Conservation (phyloP, 2,888 invertebrate species). For the Nomada lathburiana region DNA sequence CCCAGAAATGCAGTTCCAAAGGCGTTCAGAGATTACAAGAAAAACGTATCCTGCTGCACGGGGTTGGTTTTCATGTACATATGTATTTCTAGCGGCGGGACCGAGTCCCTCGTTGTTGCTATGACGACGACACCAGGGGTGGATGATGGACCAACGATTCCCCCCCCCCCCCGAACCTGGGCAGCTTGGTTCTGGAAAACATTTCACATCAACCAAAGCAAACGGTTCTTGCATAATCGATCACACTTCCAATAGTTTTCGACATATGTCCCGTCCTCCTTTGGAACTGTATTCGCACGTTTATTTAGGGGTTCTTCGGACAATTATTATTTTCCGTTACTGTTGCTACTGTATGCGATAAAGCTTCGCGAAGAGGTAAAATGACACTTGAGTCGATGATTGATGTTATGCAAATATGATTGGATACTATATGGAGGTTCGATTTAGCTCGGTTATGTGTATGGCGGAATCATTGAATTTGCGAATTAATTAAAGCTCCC, state of each 20-base stretch:
- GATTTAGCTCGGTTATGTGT: too few relatives aligned
- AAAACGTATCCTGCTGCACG: slow-evolving; percentile 35
- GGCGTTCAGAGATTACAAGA: slow-evolving; percentile 13
- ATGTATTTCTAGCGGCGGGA: slow-evolving; percentile 34
- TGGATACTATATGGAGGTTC: too few relatives aligned
- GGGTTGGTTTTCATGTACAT: slow-evolving; percentile 49
- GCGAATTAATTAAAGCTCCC: too few relatives aligned
- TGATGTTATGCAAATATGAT: too few relatives aligned
- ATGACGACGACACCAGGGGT: slow-evolving; percentile 53
- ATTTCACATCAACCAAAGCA: slow-evolving; percentile 45
- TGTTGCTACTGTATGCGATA: too few relatives aligned
- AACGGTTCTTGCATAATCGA: slow-evolving; percentile 19
- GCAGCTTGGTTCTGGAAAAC: slow-evolving; percentile 51
- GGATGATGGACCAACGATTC: slow-evolving; percentile 41
- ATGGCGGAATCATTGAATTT: too few relatives aligned
- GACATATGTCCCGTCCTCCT: not conserved
- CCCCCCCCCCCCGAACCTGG: slow-evolving; percentile 14
- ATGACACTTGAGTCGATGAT: too few relatives aligned
- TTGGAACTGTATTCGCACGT: too few relatives aligned
- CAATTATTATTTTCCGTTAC: too few relatives aligned
- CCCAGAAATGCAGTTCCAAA: slow-evolving; percentile 42
- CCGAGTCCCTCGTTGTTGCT: slow-evolving; percentile 56
- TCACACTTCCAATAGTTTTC: not conserved
- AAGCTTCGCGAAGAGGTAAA: too few relatives aligned
- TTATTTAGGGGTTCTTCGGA: too few relatives aligned